Evolutionary conservation across 2,888 invertebrate genomes (phyloP), one percentile per base, ranked within the genome.

Genomic region (Hyalella azteca): DNA sequence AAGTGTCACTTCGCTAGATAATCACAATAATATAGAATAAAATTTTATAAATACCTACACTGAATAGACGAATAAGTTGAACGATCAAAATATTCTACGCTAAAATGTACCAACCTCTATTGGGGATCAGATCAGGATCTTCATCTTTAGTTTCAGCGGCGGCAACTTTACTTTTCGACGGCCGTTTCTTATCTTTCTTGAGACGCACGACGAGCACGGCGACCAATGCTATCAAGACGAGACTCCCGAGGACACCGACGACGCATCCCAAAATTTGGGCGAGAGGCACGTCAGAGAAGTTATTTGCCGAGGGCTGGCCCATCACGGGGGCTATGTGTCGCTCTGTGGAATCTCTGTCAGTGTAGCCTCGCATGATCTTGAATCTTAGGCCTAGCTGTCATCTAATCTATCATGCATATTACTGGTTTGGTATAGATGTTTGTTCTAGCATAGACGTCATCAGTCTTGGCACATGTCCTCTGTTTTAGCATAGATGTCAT

Each of bases 241-340:
- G 82, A 0, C 85, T 85, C 22, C 85, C 86, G 36, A 86, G 85
- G 32, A 86, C 85, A 22, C 86, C 86, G 75, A 86, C 86, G 78
- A 86, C 83, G 19, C 86, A 86, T 15, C 86, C 86, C 50, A 86
- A 77, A 32, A 86, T 85, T 19, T 86, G 86, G 36, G 86, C 86
- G 32, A 86, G 85, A 29, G 84, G 49, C 41, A 81, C 40, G 26
- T 45, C 29, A n/a, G 41, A 45, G 26, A 75, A 41, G 26, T 75
- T 73, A 45, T 79, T 36, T n/a, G n/a, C n/a, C 4, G 80, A 80
- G 9, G 83, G 83, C 13, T 79, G 83, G 1, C 79, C 80, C 32
- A 81, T 73, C 9, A 83, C 83, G 45, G 80, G 83, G 39, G 83
- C 83, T 0, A 81, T 83, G 36, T 81, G 60, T 22, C 81, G 78